Conservation (phyloP, 2,888 invertebrate genomes). For the Abscondita cerata region DNA sequence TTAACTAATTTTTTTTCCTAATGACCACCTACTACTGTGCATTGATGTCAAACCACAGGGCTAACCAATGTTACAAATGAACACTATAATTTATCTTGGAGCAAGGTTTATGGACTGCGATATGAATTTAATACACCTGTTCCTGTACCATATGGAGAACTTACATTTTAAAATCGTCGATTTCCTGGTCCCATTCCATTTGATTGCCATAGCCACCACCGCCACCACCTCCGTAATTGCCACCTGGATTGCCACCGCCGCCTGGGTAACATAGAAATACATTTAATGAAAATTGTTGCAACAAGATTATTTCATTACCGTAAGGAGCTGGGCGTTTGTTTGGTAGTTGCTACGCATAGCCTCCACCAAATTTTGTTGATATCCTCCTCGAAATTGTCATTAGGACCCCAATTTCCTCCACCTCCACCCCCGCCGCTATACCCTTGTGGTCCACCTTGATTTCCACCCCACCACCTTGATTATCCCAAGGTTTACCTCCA, state of each 20-base stretch:
- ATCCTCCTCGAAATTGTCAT: conserved; percentile 75
- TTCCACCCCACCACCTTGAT: conserved; percentile 58
- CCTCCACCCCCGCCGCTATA: conserved; percentile 60
- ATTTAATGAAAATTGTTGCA: too few species aligned
- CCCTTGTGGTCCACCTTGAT: conserved; percentile 58
- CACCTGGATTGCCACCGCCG: conserved; percentile 47
- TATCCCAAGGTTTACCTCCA: conserved; percentile 58
- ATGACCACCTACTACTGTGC: conserved; percentile 33
- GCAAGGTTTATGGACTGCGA: conserved; percentile 24
- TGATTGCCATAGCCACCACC: conserved; percentile 57
- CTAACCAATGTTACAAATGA: conserved; percentile 23
- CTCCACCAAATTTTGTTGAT: conserved; percentile 82
- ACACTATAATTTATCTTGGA: conserved; percentile 14
- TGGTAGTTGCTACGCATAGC: conserved; percentile 79
- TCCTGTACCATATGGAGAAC: conserved; percentile 45
- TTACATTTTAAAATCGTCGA: conserved; percentile 54
- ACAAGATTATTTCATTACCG: conserved; percentile 59
- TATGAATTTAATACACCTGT: conserved; percentile 34
- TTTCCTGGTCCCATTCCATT: conserved; percentile 58
- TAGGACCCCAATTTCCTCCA: conserved; percentile 62
- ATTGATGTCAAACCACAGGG: conserved; percentile 34
- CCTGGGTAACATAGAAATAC: background rate
- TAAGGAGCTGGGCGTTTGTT: conserved; percentile 74
- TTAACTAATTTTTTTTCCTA: conserved; percentile 34
- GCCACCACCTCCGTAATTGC: conserved; percentile 46